phyloP scores from a whole-genome alignment of 2,113 vertebrate genomes.

The Nothobranchius furzeri region DNA sequence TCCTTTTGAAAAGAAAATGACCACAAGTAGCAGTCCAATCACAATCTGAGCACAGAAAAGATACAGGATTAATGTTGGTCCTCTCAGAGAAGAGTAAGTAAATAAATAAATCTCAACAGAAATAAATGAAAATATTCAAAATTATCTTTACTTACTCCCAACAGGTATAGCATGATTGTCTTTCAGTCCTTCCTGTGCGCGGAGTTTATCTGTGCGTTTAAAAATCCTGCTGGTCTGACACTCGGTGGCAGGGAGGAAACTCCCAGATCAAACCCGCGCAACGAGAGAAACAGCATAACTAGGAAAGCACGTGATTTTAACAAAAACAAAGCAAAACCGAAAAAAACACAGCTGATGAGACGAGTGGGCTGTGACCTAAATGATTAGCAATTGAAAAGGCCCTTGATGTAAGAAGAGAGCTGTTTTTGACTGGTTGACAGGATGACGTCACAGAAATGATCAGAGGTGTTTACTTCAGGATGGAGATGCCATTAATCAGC shows the following conservation, averaged over 20 bases:
- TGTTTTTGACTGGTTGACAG: not conserved
- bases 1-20: conserved; percentile 69
- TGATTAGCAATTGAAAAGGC: conserved; percentile 4
- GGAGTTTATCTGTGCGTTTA: conserved; percentile 8
- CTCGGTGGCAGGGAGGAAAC: not conserved
- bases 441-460: no score
- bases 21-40: conserved; percentile 61
- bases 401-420: not conserved
- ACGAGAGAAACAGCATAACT: conserved; percentile 59
- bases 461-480: no score
- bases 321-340: not conserved
- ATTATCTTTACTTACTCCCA: conserved; percentile 61
- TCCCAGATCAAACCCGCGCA: conserved; percentile 51
- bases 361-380: conserved; percentile 7
- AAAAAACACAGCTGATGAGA: not conserved
- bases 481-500: no score
- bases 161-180: conserved; percentile 65
- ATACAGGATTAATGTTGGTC: not conserved
- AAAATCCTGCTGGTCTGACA: conserved; percentile 23
- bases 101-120: not conserved
- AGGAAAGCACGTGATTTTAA: not conserved
- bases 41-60: conserved; percentile 37
- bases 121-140: not conserved
- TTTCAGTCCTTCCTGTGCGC: not conserved
- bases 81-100: not conserved